Conservation (phyloP, 2,888 invertebrate genomes). For the Brachylomia viminalis region DNA sequence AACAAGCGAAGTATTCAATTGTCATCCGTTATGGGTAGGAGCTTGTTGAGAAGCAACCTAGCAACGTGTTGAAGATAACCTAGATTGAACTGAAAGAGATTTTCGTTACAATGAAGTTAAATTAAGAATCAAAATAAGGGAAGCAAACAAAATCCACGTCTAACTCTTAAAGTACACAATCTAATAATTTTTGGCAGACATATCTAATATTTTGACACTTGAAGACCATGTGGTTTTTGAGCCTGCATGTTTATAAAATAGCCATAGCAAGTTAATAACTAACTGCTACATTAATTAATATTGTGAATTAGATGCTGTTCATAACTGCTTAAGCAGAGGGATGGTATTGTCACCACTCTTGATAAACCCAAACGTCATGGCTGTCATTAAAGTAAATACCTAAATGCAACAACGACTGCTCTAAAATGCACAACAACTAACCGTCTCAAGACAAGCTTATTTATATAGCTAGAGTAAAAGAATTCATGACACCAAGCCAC, state of each 20-base stretch:
- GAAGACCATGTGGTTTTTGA: too few species aligned
- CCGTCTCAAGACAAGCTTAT: not conserved
- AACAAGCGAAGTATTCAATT: slow-evolving; percentile 49
- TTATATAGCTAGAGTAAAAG: not conserved
- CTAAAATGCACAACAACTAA: not conserved
- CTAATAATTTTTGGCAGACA: not conserved
- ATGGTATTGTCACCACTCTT: not conserved
- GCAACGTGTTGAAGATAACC: slow-evolving; percentile 3
- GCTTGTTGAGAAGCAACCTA: slow-evolving; percentile 11
- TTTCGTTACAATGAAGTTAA: not conserved
- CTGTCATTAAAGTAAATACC: not conserved
- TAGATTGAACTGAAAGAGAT: slow-evolving; percentile 18
- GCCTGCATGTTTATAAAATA: not conserved
- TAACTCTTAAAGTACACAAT: not conserved
- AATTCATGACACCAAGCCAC: slow-evolving; percentile 5
- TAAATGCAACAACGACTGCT: too few species aligned
- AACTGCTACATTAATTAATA: not conserved
- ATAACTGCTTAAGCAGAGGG: not conserved
- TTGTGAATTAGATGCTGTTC: not conserved
- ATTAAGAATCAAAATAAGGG: not conserved
- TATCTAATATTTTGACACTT: not conserved
- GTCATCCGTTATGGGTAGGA: slow-evolving; percentile 28
- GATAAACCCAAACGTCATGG: not conserved
- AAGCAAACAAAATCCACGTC: not conserved
- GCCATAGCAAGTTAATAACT: not conserved